Conservation (phyloP, 2,113 vertebrate genomes). For the Euleptes europaea region DNA sequence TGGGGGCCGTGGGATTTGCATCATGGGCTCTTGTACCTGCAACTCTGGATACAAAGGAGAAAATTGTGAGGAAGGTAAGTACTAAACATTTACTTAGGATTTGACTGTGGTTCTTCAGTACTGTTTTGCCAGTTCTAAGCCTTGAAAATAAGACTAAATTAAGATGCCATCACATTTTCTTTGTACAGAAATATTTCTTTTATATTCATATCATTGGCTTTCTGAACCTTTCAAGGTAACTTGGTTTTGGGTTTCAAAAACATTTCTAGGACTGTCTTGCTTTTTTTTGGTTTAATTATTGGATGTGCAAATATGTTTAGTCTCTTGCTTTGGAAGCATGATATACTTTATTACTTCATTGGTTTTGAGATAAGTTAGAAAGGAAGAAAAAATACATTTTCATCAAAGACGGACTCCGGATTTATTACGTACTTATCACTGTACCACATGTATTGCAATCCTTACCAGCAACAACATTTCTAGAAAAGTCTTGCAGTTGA, state of each 20-base stretch:
- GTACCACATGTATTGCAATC: conserved; percentile 48
- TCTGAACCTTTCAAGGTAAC: neutral
- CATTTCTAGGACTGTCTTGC: conserved; percentile 13
- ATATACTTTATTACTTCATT: conserved; percentile 1
- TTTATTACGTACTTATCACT: conserved; percentile 72
- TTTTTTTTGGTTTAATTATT: conserved; percentile 18
- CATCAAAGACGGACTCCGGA: conserved; percentile 56
- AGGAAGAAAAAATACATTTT: conserved; percentile 12
- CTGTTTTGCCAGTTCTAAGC: neutral
- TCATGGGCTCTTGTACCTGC: conserved; percentile 92
- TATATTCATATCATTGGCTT: conserved; percentile 1
- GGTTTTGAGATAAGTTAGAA: conserved; percentile 7
- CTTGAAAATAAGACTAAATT: neutral
- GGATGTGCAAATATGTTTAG: neutral
- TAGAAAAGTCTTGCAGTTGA: conserved; percentile 36
- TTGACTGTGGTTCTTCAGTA: conserved; percentile 19
- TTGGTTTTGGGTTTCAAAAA: conserved; percentile 10
- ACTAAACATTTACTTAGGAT: conserved; percentile 38
- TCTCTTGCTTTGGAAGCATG: neutral
- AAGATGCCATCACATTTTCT: neutral
- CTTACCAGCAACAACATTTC: conserved; percentile 52
- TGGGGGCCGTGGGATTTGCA: conserved; percentile 90
- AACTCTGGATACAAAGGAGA: conserved; percentile 93
- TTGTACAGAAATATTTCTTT: neutral
- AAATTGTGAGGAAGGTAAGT: conserved; percentile 93